Percentiles rank a stretch among this genome's conserved stretches.
These are phyloP conservation scores for Pandemis heparana DNA, from an alignment of 2,888 invertebrate genomes.

Conservation along the genomic window DNA sequence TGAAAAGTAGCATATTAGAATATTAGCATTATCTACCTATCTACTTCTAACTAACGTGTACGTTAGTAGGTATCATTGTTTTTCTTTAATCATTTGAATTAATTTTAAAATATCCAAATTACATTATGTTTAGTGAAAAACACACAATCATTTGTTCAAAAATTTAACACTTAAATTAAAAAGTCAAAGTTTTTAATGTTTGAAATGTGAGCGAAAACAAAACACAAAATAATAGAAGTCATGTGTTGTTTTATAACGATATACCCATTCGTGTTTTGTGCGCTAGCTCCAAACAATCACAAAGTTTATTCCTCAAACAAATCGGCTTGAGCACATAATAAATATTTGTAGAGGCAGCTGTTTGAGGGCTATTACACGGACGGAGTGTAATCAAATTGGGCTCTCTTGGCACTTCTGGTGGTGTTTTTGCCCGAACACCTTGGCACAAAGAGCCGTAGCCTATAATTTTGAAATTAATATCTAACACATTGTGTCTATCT, in stretches of 20 bases:
- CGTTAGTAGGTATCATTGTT: too few species aligned
- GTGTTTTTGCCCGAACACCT: conserved; percentile 79
- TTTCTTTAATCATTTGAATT: too few species aligned
- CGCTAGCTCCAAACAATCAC: conserved; percentile 24
- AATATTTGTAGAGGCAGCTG: conserved; percentile 84
- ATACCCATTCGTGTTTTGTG: conserved; percentile 6
- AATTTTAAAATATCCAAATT: too few species aligned
- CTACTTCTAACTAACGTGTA: too few species aligned
- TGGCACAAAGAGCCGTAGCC: conserved; percentile 69
- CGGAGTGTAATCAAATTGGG: conserved; percentile 77
- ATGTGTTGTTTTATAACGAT: conserved; percentile 4
- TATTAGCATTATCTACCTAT: too few species aligned
- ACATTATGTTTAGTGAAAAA: too few species aligned
- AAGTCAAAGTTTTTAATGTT: not conserved
- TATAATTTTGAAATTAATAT: conserved; percentile 84
- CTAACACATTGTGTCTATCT: conserved; percentile 84
- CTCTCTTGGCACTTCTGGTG: conserved; percentile 82
- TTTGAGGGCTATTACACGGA: conserved; percentile 73
- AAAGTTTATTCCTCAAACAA: conserved; percentile 41
- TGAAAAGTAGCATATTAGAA: too few species aligned
- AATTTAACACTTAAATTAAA: too few species aligned
- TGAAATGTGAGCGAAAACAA: not conserved
- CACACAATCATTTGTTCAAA: too few species aligned
- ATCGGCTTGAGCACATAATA: conserved; percentile 66
- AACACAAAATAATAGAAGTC: not conserved